Conservation (phyloP, 2,797 vertebrate species). For the Scolopax rusticola region DNA sequence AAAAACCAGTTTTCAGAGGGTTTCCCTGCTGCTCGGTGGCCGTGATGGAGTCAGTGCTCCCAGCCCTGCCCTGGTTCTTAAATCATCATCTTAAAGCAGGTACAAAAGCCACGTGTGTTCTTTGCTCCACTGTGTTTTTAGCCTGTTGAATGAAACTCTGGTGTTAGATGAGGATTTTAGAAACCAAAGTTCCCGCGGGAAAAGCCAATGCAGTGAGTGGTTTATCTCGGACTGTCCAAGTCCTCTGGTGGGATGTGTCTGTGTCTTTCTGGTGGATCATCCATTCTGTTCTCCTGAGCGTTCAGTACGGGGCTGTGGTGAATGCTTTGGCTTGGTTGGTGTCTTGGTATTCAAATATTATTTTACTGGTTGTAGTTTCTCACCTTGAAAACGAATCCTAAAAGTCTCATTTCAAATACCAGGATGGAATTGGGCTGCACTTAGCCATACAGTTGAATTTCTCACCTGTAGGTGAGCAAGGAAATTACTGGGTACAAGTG, state of each 20-base stretch:
- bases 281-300: neutral
- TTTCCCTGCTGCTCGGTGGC: accelerated
- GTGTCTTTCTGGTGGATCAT: neutral
- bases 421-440: neutral
- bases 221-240: neutral
- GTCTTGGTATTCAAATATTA: neutral
- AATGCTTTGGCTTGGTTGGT: neutral
- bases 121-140: neutral
- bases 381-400: neutral
- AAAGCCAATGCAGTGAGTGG: neutral
- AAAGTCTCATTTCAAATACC: neutral
- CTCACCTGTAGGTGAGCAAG: accelerated
- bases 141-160: neutral
- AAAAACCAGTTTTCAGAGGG: neutral
- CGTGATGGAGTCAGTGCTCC: accelerated
- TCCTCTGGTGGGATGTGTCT: neutral
- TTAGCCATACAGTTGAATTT: neutral
- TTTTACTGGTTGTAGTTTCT: neutral
- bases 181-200: neutral
- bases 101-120: neutral
- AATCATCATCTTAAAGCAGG: neutral
- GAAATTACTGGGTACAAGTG: neutral
- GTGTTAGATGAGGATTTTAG: neutral
- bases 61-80: neutral
- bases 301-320: neutral